Base-by-base conservation (phyloP, 2,888 invertebrate genomes). In the Aquatica leii region DNA sequence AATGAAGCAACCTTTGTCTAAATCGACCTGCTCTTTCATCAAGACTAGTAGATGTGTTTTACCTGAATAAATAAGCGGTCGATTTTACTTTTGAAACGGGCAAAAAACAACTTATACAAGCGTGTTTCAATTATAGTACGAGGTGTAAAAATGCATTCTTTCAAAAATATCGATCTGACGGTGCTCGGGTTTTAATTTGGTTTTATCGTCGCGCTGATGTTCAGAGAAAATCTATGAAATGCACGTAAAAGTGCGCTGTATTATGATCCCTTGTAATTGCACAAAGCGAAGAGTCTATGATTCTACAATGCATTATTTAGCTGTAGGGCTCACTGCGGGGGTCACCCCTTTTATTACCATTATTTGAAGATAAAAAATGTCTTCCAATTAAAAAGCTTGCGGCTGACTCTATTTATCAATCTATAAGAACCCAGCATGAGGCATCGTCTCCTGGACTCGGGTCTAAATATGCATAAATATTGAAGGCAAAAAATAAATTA, bases 321-420 rank as follows among this genome's bases (percentile, higher is more conserved):
- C 69, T 58, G 60, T 65, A 63, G 69, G 66, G 69, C 72, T 68
- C 75, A 71, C 75, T 72, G 72, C 73, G 74, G 78, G 76, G 75
- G 75, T 76, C 77, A 76, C 74, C 74, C 74, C 76, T 77, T 79
- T 79, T 78, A 79, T 79, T 78, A 80, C 76, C 78, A 79, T 80
- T 80, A 81, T 79, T 80, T 77, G 76, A 78, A 78, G 79, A 78
- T 80, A 80, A 81, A 81, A 80, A 80, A 81, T 79, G 77, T 79
- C 78, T 80, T 81, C 80, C 80, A 81, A 81, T 81, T 81, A 81
- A 81, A 80, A 81, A 79, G 78, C 76, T 73, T 74, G 79, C 80
- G 78, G 80, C 78, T 77, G 79, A 77, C 78, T 78, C 80, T 77
- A 80, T 81, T 80, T 80, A 81, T 81, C 80, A 81, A 80, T 81